Evolutionary conservation across 2,888 invertebrate genomes (phyloP).

Genomic region (Elaeidobius kamerunicus): DNA sequence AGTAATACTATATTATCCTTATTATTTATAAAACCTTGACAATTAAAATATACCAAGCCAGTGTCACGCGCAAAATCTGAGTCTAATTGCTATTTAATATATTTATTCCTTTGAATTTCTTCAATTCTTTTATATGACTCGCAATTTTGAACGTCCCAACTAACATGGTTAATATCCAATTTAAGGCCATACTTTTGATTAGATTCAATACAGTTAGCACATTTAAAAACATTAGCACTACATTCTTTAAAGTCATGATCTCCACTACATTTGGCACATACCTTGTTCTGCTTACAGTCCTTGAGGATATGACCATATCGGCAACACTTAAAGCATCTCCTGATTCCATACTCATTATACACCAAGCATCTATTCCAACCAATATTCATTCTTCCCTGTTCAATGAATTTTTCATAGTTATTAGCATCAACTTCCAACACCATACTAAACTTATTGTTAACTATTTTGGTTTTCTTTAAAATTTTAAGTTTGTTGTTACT

Average conservation of each 20-base stretch:
- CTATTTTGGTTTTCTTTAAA: background rate
- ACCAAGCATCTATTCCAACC: slow-evolving; percentile 5
- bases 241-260: slow-evolving; percentile 2
- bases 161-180: slow-evolving; percentile 2
- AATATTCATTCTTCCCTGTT: slow-evolving; percentile 7
- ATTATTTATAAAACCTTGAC: slow-evolving; percentile 14
- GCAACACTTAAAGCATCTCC: too few species aligned
- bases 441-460: slow-evolving; percentile 1
- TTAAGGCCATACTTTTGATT: background rate
- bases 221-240: background rate
- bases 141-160: too few species aligned
- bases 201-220: too few species aligned
- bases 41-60: too few species aligned
- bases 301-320: slow-evolving; percentile 4
- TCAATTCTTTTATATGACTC: background rate
- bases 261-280: too few species aligned
- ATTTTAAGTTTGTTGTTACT: slow-evolving; percentile 1
- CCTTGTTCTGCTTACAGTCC: background rate
- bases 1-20: slow-evolving; percentile 13
- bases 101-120: background rate
- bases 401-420: background rate
- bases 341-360: background rate
- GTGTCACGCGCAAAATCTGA: background rate
- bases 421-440: slow-evolving; percentile 4
- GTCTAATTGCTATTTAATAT: slow-evolving; percentile 15